These are phyloP conservation scores for Drosophila kikkawai DNA, from an alignment of 1,140 invertebrate species.

Conservation along the genomic window DNA sequence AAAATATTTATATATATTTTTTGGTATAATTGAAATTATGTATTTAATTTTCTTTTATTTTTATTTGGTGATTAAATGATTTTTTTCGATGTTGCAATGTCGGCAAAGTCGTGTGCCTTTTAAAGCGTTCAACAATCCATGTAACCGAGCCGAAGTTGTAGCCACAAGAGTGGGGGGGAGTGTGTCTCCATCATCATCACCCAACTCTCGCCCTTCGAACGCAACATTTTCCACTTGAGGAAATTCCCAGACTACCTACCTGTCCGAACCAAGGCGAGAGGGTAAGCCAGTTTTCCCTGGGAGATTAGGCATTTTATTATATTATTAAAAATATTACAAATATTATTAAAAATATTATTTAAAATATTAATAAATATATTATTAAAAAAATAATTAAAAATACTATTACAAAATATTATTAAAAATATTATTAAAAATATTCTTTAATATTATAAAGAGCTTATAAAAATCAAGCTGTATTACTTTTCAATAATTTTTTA, in stretches of 20 bases:
- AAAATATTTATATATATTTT: background rate
- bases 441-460: too few species aligned
- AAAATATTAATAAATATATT: too few species aligned
- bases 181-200: background rate
- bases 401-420: too few species aligned
- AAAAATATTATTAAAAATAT: too few species aligned
- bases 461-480: too few species aligned
- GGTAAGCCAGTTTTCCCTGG: background rate
- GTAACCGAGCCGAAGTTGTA: conserved; percentile 36
- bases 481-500: too few species aligned
- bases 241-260: conserved; percentile 25
- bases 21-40: background rate
- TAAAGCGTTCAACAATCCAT: conserved; percentile 52
- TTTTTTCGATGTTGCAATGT: conserved; percentile 53
- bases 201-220: conserved; percentile 39
- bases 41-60: background rate
- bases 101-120: conserved; percentile 15
- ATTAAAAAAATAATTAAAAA: too few species aligned
- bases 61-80: conserved; percentile 16
- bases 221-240: conserved; percentile 33
- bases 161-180: background rate
- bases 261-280: background rate
- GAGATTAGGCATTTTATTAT: background rate
- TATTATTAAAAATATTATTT: too few species aligned
- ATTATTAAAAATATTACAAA: too few species aligned